A percentile compares a stretch with the other conserved stretches of the same genome.
Evolutionary conservation across 2,888 invertebrate genomes (phyloP).

Genomic region (Pseudococcus viburni): DNA sequence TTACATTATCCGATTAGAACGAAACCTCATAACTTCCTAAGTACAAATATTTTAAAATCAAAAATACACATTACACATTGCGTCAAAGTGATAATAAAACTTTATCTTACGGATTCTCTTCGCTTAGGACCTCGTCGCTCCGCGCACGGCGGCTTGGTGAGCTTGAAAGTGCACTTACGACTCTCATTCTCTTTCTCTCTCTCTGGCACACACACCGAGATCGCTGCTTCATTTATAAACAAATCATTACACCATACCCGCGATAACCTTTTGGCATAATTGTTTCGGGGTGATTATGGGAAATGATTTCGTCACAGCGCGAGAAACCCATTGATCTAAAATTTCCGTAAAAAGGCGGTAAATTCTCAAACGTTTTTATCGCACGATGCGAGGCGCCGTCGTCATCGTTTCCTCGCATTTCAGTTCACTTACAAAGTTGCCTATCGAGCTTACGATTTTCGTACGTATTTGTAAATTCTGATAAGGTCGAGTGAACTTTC

Average conservation of each 20-base stretch:
- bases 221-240: slow-evolving; percentile 1
- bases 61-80: slow-evolving; percentile 53
- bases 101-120: slow-evolving; percentile 47
- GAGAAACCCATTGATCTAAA: slow-evolving; percentile 13
- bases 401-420: background rate
- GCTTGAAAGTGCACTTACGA: slow-evolving; percentile 31
- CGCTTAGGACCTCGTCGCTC: background rate
- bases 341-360: slow-evolving; percentile 22
- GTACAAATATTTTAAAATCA: slow-evolving; percentile 50
- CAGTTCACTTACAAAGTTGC: too few relatives aligned
- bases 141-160: background rate
- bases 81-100: slow-evolving; percentile 52
- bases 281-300: slow-evolving; percentile 21
- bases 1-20: slow-evolving; percentile 63
- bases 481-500: too few relatives aligned
- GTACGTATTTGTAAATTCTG: too few relatives aligned
- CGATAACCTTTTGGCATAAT: slow-evolving; percentile 44
- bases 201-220: background rate
- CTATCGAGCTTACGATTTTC: too few relatives aligned
- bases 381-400: background rate
- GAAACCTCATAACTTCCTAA: slow-evolving; percentile 61
- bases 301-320: slow-evolving; percentile 9
- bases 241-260: slow-evolving; percentile 18
- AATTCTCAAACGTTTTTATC: background rate
- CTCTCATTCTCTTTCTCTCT: background rate